Evolutionary conservation across 2,113 vertebrate species (phyloP).

Genomic region (Microcebus ravelobensis): DNA sequence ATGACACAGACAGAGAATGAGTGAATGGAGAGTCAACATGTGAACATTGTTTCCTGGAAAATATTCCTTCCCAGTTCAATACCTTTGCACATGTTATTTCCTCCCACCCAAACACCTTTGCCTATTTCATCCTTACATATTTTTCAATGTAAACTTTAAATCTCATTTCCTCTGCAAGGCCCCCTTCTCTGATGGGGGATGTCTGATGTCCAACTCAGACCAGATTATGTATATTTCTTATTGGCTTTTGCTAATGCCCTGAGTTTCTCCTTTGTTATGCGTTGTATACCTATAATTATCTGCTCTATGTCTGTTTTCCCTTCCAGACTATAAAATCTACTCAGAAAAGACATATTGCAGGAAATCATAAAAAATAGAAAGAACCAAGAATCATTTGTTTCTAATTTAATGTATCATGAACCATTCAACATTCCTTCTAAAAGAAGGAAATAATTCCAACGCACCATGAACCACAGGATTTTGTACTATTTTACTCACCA

Average conservation of each 20-base stretch:
- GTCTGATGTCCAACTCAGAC: neutral
- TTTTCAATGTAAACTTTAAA: neutral
- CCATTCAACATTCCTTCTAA: neutral
- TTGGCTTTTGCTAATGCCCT: neutral
- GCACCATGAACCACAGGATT: neutral
- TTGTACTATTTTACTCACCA: neutral
- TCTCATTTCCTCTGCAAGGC: neutral
- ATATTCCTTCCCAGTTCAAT: neutral
- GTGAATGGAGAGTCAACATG: too few relatives aligned
- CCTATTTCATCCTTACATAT: neutral
- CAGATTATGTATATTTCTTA: neutral
- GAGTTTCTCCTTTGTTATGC: neutral
- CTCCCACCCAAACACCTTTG: neutral
- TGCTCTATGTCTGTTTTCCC: neutral
- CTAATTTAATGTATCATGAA: neutral
- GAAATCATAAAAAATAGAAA: neutral
- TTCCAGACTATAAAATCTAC: neutral
- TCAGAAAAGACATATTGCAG: neutral
- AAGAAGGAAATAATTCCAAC: neutral
- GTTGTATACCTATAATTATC: neutral
- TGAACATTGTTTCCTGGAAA: neutral
- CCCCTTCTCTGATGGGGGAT: neutral
- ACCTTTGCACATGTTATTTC: neutral
- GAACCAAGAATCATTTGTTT: neutral
- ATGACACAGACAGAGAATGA: neutral